These are phyloP conservation scores for Pachyramphus minor DNA, from an alignment of 2,113 vertebrate genomes.

Conservation along the genomic window DNA sequence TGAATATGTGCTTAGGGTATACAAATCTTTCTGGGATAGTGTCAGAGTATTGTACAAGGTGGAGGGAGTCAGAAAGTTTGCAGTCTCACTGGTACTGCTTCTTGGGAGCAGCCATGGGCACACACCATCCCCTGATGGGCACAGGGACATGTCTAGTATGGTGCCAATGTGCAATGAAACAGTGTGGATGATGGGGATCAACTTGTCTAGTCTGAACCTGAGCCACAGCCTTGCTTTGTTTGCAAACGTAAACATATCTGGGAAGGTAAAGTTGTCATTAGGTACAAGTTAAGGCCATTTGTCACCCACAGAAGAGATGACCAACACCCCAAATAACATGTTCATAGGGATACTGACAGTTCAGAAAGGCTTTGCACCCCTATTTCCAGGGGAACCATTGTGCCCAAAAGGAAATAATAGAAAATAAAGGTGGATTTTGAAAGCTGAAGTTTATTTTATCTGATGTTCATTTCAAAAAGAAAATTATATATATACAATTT, in stretches of 20 bases:
- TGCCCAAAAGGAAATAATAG: not conserved
- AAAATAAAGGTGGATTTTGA: not conserved
- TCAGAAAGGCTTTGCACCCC: not conserved
- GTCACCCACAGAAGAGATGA: not conserved
- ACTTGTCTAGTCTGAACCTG: not conserved
- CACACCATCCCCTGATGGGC: not conserved
- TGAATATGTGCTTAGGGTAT: not conserved
- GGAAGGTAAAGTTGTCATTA: not conserved
- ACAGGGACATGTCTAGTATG: not conserved
- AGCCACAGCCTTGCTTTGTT: not conserved
- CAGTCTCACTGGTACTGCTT: rapidly evolving
- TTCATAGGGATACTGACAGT: not conserved
- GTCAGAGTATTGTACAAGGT: not conserved
- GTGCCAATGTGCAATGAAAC: not conserved
- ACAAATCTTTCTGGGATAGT: not conserved
- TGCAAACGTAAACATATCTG: not conserved
- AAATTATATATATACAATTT: not conserved
- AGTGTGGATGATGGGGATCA: rapidly evolving
- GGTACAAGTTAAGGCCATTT: not conserved
- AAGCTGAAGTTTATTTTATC: not conserved
- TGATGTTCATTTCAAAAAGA: not conserved
- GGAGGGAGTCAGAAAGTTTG: not conserved
- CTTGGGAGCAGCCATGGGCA: not conserved
- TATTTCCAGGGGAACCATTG: not conserved
- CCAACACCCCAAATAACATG: not conserved